phyloP scores from a whole-genome alignment of 2,113 vertebrate genomes.

The Eolophus roseicapilla region DNA sequence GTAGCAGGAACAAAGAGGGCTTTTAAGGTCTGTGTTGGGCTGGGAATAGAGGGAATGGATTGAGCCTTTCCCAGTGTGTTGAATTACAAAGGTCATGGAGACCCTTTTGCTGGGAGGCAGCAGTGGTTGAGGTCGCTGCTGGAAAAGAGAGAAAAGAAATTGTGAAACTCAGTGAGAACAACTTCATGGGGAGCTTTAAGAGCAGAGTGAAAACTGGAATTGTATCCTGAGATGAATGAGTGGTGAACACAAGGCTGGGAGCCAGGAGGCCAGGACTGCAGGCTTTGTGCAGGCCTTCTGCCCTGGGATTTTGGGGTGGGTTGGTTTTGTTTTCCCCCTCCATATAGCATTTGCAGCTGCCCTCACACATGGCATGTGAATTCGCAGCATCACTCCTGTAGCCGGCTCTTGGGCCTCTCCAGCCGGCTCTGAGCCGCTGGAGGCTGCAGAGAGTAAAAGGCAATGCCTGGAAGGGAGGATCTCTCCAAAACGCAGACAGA shows the following conservation, averaged over 20 bases:
- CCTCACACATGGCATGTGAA: not conserved
- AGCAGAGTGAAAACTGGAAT: not conserved
- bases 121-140: not conserved
- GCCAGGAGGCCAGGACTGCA: not conserved
- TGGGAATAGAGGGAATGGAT: constrained; percentile 38
- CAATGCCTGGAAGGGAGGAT: not conserved
- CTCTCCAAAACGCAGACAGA: not conserved
- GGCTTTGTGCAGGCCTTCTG: not conserved
- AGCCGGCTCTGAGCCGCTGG: fast-evolving
- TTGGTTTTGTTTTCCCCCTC: not conserved
- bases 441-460: not conserved
- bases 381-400: not conserved
- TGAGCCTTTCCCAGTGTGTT: constrained; percentile 52
- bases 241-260: not conserved
- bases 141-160: not conserved
- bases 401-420: not conserved
- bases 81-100: constrained; percentile 45
- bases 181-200: not conserved
- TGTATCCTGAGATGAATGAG: not conserved
- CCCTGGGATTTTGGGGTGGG: not conserved
- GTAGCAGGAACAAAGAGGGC: constrained; percentile 50
- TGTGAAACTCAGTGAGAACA: not conserved
- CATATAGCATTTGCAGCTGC: not conserved
- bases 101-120: constrained; percentile 36
- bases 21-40: constrained; percentile 41